Conservation (phyloP, 2,888 invertebrate genomes). For the Scaptomyza cyrtandrae region DNA sequence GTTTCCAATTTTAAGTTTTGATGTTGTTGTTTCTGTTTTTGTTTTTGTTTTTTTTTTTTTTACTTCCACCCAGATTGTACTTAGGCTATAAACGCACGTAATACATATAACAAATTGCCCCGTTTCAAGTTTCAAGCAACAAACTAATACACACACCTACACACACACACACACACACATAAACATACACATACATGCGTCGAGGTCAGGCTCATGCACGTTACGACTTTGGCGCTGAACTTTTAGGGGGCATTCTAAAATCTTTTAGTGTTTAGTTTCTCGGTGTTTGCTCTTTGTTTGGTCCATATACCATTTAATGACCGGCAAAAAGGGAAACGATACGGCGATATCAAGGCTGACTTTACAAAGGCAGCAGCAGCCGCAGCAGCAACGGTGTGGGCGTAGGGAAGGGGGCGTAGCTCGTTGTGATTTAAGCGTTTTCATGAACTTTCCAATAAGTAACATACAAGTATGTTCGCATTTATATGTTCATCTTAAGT, state of each 20-base stretch:
- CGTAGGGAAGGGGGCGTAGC: not conserved
- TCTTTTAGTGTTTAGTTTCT: slow-evolving; percentile 49
- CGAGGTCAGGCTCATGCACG: not conserved
- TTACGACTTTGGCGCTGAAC: not conserved
- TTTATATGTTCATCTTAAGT: slow-evolving; percentile 13
- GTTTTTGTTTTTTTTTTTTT: not conserved
- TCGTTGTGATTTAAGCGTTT: slow-evolving; percentile 48
- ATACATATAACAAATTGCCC: slow-evolving; percentile 58
- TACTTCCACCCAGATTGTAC: slow-evolving; percentile 36
- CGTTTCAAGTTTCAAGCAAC: slow-evolving; percentile 47
- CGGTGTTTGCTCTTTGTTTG: slow-evolving; percentile 46
- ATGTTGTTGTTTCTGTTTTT: slow-evolving; percentile 11
- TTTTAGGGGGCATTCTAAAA: slow-evolving; percentile 13
- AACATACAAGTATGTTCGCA: slow-evolving; percentile 8
- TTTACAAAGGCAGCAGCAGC: not conserved
- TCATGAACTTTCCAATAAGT: slow-evolving; percentile 48
- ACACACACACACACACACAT: slow-evolving; percentile 1
- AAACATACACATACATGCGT: not conserved
- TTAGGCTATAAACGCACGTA: slow-evolving; percentile 59
- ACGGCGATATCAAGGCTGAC: slow-evolving; percentile 3
- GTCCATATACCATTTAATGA: slow-evolving; percentile 52
- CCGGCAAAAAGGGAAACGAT: slow-evolving; percentile 22
- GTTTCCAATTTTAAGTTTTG: slow-evolving; percentile 64
- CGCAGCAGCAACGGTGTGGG: too few species aligned
- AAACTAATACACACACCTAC: slow-evolving; percentile 33